These are phyloP conservation scores for Gonatopus flavifemur DNA, from an alignment of 1,140 invertebrate genomes.

Conservation along the genomic window DNA sequence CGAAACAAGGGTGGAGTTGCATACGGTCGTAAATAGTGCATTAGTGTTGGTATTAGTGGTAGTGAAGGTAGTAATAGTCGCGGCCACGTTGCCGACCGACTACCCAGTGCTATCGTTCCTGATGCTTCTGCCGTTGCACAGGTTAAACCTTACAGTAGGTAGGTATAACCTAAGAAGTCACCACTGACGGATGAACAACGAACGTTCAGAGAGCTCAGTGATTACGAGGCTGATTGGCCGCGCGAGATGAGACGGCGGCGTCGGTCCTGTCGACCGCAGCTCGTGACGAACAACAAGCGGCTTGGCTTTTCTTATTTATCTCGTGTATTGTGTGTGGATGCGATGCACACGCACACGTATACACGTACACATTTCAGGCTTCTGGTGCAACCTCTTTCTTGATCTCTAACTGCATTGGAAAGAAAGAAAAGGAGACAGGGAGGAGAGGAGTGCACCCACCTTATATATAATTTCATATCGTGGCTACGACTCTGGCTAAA, in stretches of 20 bases:
- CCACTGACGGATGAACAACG: too few relatives aligned
- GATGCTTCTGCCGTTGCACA: too few relatives aligned
- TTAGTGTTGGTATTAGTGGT: too few relatives aligned
- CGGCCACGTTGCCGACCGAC: too few relatives aligned
- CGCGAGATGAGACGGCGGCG: constrained; percentile 50
- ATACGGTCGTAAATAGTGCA: too few relatives aligned
- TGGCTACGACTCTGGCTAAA: constrained; percentile 22
- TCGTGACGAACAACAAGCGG: constrained; percentile 46
- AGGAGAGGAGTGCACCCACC: constrained; percentile 17
- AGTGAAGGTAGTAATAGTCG: too few relatives aligned
- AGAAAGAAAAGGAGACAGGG: constrained; percentile 1
- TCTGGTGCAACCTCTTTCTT: too few relatives aligned
- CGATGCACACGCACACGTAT: constrained; percentile 27
- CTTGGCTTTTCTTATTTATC: constrained; percentile 47
- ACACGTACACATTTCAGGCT: constrained; percentile 6
- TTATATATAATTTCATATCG: constrained; percentile 48
- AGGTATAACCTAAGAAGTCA: too few relatives aligned
- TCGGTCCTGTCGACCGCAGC: constrained; percentile 45
- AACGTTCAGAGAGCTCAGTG: constrained; percentile 42
- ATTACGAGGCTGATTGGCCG: constrained; percentile 52
- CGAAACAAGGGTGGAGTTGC: too few relatives aligned
- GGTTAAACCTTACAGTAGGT: not conserved
- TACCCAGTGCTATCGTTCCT: too few relatives aligned
- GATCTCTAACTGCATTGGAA: not conserved
- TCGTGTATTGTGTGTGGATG: constrained; percentile 20